Evolutionary conservation across 2,113 vertebrate species (phyloP).

Genomic region (Planiliza haematocheilus): DNA sequence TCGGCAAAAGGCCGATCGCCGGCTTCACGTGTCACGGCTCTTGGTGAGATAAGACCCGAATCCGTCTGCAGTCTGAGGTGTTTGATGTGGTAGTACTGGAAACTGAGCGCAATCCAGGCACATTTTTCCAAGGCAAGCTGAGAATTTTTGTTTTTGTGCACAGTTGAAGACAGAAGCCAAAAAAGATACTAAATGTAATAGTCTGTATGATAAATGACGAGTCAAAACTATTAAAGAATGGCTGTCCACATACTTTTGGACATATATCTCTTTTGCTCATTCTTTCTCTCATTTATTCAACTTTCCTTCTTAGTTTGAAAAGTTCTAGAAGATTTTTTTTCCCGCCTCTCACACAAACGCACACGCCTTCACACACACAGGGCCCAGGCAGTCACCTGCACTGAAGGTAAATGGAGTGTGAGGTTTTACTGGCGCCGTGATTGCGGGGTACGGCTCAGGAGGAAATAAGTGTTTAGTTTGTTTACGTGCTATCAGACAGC

Average conservation of each 20-base stretch:
- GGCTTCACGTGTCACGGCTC: too few species aligned
- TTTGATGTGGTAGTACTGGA: too few species aligned
- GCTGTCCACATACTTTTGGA: not conserved
- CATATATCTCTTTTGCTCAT: not conserved
- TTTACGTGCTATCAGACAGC: slow-evolving; percentile 79
- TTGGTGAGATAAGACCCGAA: too few species aligned
- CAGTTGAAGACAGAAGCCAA: too few species aligned
- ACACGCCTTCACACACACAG: not conserved
- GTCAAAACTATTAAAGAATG: too few species aligned
- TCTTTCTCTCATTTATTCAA: not conserved
- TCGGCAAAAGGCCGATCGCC: too few species aligned
- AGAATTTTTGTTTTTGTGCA: too few species aligned
- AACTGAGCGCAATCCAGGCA: too few species aligned
- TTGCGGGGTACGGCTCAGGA: slow-evolving; percentile 80
- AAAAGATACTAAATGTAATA: too few species aligned
- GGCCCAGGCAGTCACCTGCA: slow-evolving; percentile 77
- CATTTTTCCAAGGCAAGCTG: too few species aligned
- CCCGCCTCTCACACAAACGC: not conserved
- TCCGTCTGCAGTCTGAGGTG: too few species aligned
- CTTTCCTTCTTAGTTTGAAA: slow-evolving; percentile 17
- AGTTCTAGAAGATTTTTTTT: not conserved
- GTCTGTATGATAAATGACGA: too few species aligned
- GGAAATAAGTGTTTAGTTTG: slow-evolving; percentile 75
- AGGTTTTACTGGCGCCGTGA: slow-evolving; percentile 81
- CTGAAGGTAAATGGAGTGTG: slow-evolving; percentile 84